A percentile compares a stretch with the other conserved stretches of the same genome.
Evolutionary conservation across 2,888 invertebrate species (phyloP).

Genomic region (Rutpela maculata): DNA sequence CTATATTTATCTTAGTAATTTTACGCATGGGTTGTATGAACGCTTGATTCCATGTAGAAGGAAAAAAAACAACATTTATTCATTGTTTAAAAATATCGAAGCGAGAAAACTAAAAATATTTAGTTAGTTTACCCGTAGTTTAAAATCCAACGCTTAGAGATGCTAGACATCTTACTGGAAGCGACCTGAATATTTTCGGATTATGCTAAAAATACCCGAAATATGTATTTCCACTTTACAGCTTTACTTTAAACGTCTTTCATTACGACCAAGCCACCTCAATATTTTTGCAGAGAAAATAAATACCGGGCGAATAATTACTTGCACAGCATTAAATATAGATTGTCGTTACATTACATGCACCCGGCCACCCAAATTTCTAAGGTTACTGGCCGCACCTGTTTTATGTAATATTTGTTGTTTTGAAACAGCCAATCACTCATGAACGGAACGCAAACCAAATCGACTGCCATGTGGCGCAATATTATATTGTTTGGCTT

Average conservation of each 20-base stretch:
- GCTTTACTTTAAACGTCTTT: conserved; percentile 19
- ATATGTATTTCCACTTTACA: conserved; percentile 17
- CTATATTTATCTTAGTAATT: no score
- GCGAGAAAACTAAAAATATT: neutral
- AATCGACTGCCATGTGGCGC: conserved; percentile 5
- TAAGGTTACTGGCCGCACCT: neutral
- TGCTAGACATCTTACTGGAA: conserved; percentile 15
- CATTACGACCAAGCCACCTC: conserved; percentile 16
- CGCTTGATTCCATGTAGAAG: no score
- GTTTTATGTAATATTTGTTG: conserved; percentile 11
- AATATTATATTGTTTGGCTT: conserved; percentile 16
- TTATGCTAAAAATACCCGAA: conserved; percentile 33
- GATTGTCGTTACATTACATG: conserved; percentile 17
- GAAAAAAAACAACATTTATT: no score
- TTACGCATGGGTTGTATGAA: neutral
- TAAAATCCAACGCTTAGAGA: neutral
- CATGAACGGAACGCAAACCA: neutral
- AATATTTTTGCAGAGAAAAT: conserved; percentile 14
- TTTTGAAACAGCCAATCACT: conserved; percentile 16
- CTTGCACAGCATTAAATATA: conserved; percentile 1
- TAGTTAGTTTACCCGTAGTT: neutral
- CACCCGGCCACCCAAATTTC: neutral
- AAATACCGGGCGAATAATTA: conserved; percentile 2
- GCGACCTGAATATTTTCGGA: conserved; percentile 36
- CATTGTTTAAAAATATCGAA: neutral